Base-by-base conservation (phyloP, 2,797 vertebrate genomes). In the Pantherophis vulpinus region DNA sequence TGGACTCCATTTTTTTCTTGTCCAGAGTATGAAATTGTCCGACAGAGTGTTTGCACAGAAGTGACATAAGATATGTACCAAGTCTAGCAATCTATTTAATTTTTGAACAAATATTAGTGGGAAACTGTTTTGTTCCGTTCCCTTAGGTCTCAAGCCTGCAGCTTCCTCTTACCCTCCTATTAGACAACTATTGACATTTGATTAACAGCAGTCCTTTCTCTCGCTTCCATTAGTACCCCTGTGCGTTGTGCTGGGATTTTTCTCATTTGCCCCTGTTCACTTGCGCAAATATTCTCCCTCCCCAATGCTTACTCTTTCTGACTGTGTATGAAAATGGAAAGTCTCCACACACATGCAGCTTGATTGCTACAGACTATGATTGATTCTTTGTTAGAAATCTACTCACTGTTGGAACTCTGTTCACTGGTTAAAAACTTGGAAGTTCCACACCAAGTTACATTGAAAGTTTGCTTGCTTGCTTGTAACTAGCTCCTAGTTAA, bases 111-210 rank as follows among this genome's bases (percentile, higher is more conserved):
- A 87, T 93, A 93, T 66, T 95, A 93, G 90, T 93, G 66, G 66
- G 94, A 94, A 97, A 94, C 88, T 93, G 32, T 95, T 96, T 93
- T 95, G 91, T 91, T 9, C 0, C 93, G 94, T 95, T 96, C 95
- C 93, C 93, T 93, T 61, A 92, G 93, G 89, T 94, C 91, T 94
- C 96, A 96, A 95, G 94, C 59, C 70, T 92, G 51, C 92, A 92
- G 87, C 95, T 96, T 95, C 92, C 88, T 94, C 95, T 96, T 96
- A 92, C 94, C 74, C 58, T 94, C 94, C 91, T 93, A 91, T 93
- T 96, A 94, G 94, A 61, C 95, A 96, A 92, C 94, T 96, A 95
- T 96, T 94, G 95, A 95, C 95, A 93, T 95, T 96, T 97, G 94
- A 97, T 97, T 97, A 96, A 96, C 96, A 95, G 5, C 87, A 89